Evolutionary conservation across 2,797 vertebrate genomes (phyloP).

Genomic region (Myoxocephalus aenaeus): DNA sequence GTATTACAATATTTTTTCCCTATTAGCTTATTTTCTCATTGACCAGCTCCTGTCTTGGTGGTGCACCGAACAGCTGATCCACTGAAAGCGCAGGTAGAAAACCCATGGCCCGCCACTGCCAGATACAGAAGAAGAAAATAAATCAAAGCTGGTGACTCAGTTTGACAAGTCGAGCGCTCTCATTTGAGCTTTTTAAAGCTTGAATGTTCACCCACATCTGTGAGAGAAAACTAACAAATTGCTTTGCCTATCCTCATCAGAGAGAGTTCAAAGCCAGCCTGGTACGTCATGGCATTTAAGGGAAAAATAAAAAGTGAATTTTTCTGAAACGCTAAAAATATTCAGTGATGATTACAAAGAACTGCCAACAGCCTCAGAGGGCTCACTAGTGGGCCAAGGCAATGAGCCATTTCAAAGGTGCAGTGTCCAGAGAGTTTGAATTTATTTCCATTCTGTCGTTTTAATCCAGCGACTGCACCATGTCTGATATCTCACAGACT

Average conservation of each 20-base stretch:
- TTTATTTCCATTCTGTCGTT: conserved; percentile 49
- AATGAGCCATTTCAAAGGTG: conserved; percentile 47
- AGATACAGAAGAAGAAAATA: conserved; percentile 33
- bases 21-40: no score
- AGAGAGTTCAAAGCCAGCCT: conserved; percentile 34
- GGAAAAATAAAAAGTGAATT: conserved; percentile 58
- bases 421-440: conserved; percentile 39
- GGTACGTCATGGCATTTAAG: conserved; percentile 48
- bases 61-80: no score
- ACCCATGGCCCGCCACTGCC: no score
- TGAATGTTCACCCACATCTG: conserved; percentile 54
- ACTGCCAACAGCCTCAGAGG: conserved; percentile 40
- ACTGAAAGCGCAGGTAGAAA: no score
- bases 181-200: conserved; percentile 58
- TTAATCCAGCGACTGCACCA: conserved; percentile 58
- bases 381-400: conserved; percentile 39
- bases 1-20: no score
- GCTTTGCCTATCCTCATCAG: conserved; percentile 56
- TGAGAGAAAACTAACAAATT: conserved; percentile 58
- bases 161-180: conserved; percentile 48
- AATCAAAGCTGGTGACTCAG: conserved; percentile 55
- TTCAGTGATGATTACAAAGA: conserved; percentile 56
- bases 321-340: conserved; percentile 59
- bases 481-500: conserved; percentile 37
- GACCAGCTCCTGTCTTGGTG: no score